These are phyloP conservation scores for Deroptyus accipitrinus DNA, from an alignment of 2,113 vertebrate species.

Conservation along the genomic window DNA sequence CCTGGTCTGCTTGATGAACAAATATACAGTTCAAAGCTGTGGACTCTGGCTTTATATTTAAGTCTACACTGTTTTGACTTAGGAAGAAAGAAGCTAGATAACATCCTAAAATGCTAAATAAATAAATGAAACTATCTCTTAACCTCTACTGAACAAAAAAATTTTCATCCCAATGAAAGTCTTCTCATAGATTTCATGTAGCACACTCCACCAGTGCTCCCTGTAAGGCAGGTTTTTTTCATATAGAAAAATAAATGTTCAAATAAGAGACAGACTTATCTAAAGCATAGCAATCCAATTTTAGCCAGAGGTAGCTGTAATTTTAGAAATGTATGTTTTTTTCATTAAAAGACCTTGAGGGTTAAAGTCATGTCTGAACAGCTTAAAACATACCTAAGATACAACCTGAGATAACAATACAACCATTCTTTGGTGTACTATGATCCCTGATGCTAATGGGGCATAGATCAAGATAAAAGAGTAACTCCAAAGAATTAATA, in stretches of 20 bases:
- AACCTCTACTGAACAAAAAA: background rate
- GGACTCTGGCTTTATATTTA: background rate
- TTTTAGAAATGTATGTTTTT: background rate
- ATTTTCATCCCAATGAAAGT: background rate
- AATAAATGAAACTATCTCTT: background rate
- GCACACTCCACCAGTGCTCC: background rate
- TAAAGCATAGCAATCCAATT: background rate
- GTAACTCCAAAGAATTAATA: background rate
- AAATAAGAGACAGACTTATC: background rate
- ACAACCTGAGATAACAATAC: background rate
- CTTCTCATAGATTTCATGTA: background rate
- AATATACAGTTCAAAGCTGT: background rate
- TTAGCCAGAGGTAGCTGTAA: slow-evolving; percentile 12
- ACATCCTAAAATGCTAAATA: background rate
- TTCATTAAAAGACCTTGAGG: background rate
- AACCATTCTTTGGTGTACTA: background rate
- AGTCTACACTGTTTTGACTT: background rate
- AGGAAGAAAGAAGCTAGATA: background rate
- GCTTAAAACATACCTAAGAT: background rate
- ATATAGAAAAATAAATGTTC: background rate
- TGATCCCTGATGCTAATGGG: background rate
- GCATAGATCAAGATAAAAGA: slow-evolving; percentile 4
- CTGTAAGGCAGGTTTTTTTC: background rate
- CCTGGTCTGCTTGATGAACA: background rate
- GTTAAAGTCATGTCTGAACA: slow-evolving; percentile 4